Evolutionary conservation across 2,113 vertebrate species (phyloP).

Genomic region (Cichladusa arquata): DNA sequence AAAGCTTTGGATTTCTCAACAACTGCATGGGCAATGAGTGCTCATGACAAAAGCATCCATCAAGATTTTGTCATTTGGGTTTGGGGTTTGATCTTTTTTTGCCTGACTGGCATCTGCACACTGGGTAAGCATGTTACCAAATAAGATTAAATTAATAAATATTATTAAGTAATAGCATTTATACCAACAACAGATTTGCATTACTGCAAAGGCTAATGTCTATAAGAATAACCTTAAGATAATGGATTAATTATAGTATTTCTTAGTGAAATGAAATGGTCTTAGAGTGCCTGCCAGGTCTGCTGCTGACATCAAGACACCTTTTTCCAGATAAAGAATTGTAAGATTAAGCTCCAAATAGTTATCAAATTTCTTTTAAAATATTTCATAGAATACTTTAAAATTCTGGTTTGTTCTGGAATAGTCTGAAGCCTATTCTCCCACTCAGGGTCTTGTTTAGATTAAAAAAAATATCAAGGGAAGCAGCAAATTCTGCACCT

Average conservation of each 20-base stretch:
- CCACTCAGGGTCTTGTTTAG: background rate
- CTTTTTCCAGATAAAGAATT: background rate
- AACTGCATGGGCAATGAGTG: background rate
- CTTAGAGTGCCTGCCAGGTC: background rate
- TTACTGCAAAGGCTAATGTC: background rate
- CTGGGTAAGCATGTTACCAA: background rate
- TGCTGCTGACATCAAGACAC: background rate
- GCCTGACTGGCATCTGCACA: background rate
- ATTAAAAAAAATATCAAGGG: background rate
- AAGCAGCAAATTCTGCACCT: background rate
- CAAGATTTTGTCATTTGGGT: background rate
- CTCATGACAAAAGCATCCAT: background rate
- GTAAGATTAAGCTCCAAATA: background rate
- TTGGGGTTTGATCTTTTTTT: background rate
- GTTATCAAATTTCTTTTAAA: background rate
- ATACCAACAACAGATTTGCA: background rate
- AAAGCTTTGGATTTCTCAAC: background rate
- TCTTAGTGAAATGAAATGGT: background rate
- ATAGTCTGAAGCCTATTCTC: background rate
- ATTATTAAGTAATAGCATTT: background rate
- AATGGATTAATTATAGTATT: background rate
- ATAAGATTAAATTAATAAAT: background rate
- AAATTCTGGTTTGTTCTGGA: background rate
- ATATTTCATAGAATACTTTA: background rate
- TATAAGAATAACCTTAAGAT: background rate